These are phyloP conservation scores for Phania funesta DNA, from an alignment of 2,888 invertebrate species.

Conservation along the genomic window DNA sequence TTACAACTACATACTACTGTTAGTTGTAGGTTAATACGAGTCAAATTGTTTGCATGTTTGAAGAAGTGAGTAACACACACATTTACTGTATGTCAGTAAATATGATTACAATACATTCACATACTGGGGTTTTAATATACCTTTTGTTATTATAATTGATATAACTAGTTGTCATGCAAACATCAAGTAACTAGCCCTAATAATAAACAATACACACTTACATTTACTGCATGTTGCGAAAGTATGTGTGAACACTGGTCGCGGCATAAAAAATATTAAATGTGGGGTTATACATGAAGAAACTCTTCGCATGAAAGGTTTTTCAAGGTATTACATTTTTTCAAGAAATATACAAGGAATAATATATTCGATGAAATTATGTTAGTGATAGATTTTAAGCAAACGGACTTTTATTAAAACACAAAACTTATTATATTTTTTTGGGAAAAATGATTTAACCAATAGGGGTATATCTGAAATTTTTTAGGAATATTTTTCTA, in stretches of 20 bases:
- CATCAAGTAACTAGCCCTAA: slow-evolving; percentile 66
- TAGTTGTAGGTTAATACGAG: slow-evolving; percentile 61
- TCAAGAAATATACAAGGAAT: too few species aligned
- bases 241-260: slow-evolving; percentile 6
- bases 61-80: slow-evolving; percentile 43
- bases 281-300: too few species aligned
- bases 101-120: slow-evolving; percentile 44
- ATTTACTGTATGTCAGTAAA: slow-evolving; percentile 66
- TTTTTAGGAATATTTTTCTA: too few species aligned
- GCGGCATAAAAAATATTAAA: not conserved
- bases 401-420: too few species aligned
- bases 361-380: too few species aligned
- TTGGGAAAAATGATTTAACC: too few species aligned
- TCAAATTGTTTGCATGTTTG: slow-evolving; percentile 48
- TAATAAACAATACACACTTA: slow-evolving; percentile 42
- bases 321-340: too few species aligned
- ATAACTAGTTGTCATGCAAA: slow-evolving; percentile 77
- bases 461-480: too few species aligned
- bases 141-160: slow-evolving; percentile 78
- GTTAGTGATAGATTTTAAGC: too few species aligned
- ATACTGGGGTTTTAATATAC: slow-evolving; percentile 65
- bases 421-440: too few species aligned
- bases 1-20: slow-evolving; percentile 48
- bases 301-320: too few species aligned
- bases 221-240: not conserved